Conservation (phyloP, 2,888 invertebrate genomes). For the Pyrrhosoma nymphula region DNA sequence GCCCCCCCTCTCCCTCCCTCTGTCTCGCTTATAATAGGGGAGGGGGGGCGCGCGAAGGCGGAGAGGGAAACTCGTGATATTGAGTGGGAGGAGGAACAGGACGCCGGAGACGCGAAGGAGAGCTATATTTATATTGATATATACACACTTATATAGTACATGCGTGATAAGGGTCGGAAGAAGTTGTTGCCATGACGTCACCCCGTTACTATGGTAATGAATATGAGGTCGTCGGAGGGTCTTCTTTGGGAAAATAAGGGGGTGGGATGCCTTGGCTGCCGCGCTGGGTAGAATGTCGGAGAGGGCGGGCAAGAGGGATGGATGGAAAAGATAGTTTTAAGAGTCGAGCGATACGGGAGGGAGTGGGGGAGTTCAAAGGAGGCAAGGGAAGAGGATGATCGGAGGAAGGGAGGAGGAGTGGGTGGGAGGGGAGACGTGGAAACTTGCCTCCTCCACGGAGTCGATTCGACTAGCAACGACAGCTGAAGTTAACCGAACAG, state of each 20-base stretch:
- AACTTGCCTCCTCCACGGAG: neutral
- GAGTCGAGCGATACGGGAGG: neutral
- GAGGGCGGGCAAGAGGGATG: neutral
- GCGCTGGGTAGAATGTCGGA: neutral
- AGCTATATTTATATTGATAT: neutral
- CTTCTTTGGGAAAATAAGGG: neutral
- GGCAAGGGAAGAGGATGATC: neutral
- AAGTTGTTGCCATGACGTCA: constrained; percentile 48
- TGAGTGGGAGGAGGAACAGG: neutral
- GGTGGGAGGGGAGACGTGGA: neutral
- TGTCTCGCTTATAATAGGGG: neutral
- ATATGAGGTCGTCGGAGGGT: neutral
- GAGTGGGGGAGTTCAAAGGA: neutral
- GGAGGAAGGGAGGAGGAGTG: neutral
- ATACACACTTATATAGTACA: neutral
- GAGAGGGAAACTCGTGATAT: neutral
- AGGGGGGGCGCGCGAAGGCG: neutral
- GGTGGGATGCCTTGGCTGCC: neutral
- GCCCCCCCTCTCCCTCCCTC: too few species aligned
- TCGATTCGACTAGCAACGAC: neutral
- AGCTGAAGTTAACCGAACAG: neutral
- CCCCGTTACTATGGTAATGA: constrained; percentile 60
- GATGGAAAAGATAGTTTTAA: neutral
- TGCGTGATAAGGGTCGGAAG: neutral
- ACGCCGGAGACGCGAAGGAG: neutral